Percentiles rank a stretch among this genome's conserved stretches.
These are phyloP conservation scores for Fistularia tabacaria DNA, from an alignment of 2,797 vertebrate genomes.

Conservation along the genomic window DNA sequence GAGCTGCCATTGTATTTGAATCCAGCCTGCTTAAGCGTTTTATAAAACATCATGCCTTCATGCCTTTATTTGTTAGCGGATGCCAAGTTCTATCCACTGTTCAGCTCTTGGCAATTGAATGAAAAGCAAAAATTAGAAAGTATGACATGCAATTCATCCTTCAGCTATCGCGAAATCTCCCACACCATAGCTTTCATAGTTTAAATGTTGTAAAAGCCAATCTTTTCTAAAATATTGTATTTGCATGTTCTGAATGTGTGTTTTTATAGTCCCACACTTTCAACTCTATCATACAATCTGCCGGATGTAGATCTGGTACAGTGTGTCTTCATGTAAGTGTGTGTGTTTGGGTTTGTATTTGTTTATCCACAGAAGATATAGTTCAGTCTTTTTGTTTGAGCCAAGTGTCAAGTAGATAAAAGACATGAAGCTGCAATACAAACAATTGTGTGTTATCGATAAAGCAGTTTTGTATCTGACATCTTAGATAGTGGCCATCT, in stretches of 20 bases:
- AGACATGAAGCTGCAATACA: constrained; percentile 17
- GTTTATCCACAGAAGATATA: too few species aligned
- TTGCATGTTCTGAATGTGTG: constrained; percentile 10
- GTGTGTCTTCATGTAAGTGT: constrained; percentile 1
- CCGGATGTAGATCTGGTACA: constrained; percentile 32
- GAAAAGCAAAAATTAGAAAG: too few species aligned
- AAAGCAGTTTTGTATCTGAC: background rate
- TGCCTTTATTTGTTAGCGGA: constrained; percentile 11
- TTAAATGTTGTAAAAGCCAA: constrained; percentile 31
- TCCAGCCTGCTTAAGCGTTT: too few species aligned
- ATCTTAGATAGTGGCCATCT: background rate
- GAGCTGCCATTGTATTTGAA: constrained; percentile 28
- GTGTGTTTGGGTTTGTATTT: too few species aligned
- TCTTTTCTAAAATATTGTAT: constrained; percentile 25
- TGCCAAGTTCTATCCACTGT: constrained; percentile 4
- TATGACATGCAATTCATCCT: constrained; percentile 15
- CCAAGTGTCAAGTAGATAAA: constrained; percentile 10
- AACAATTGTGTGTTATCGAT: constrained; percentile 13
- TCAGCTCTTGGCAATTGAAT: too few species aligned
- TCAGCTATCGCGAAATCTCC: constrained; percentile 27
- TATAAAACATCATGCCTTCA: constrained; percentile 3
- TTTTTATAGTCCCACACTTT: constrained; percentile 25
- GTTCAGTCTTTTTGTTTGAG: constrained; percentile 22
- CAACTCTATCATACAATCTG: constrained; percentile 27
- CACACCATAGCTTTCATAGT: constrained; percentile 46